Percentiles rank a stretch among this genome's conserved stretches.
phyloP scores from a whole-genome alignment of 2,797 vertebrate species.

The Alectoris magna region DNA sequence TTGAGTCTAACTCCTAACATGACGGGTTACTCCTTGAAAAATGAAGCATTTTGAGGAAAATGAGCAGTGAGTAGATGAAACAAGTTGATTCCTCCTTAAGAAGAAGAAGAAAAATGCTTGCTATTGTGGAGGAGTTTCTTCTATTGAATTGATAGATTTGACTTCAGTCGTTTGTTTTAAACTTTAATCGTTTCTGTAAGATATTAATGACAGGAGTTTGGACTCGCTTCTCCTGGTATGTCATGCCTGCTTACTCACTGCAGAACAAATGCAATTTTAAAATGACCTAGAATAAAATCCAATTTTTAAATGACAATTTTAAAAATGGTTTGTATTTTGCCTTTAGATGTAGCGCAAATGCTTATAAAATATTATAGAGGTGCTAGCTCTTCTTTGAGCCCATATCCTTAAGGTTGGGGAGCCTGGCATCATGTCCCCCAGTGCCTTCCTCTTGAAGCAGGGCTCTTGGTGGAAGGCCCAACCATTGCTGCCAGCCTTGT shows the following conservation, averaged over 20 bases:
- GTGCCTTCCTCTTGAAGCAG: neutral
- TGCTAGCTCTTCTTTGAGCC: accelerated
- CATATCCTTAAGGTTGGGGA: neutral
- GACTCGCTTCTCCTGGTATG: neutral
- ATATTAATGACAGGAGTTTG: slow-evolving; percentile 20
- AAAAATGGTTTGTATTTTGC: neutral
- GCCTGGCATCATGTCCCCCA: neutral
- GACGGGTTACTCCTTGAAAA: neutral
- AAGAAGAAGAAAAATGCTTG: neutral
- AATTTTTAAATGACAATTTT: neutral
- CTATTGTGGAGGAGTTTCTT: neutral
- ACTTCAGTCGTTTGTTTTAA: slow-evolving; percentile 5
- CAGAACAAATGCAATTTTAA: slow-evolving; percentile 2
- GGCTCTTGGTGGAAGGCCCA: neutral
- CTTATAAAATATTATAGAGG: neutral
- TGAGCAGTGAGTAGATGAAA: neutral
- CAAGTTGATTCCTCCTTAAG: slow-evolving; percentile 26
- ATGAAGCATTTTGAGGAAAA: neutral
- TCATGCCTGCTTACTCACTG: neutral
- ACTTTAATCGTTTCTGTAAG: neutral
- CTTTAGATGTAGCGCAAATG: neutral
- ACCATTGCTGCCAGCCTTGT: accelerated
- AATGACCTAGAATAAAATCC: neutral
- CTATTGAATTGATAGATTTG: neutral
- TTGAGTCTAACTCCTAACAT: neutral